These are phyloP conservation scores for Hiodon tergisus DNA, from an alignment of 2,113 vertebrate genomes.

Conservation along the genomic window DNA sequence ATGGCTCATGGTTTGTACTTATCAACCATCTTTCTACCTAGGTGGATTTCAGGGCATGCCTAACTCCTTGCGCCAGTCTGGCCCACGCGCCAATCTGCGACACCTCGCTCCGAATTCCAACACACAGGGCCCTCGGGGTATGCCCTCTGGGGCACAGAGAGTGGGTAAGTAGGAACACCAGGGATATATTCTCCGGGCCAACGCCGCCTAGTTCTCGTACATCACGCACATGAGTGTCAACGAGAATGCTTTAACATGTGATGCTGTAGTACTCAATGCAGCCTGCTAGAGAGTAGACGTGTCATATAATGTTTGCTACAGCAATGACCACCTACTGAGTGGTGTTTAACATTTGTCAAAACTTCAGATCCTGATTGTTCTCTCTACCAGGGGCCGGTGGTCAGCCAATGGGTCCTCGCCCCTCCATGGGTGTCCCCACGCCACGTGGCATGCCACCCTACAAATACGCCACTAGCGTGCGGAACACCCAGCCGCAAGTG, in stretches of 20 bases:
- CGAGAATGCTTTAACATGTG: too few relatives aligned
- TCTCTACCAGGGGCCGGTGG: conserved; percentile 53
- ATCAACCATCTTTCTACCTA: conserved; percentile 18
- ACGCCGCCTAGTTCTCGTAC: too few relatives aligned
- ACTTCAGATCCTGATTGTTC: conserved; percentile 24
- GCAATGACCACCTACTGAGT: conserved; percentile 12
- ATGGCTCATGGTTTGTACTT: background rate
- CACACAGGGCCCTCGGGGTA: conserved; percentile 78
- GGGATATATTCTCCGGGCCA: background rate
- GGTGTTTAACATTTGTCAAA: conserved; percentile 43
- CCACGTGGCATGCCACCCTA: conserved; percentile 86
- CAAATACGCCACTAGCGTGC: conserved; percentile 83
- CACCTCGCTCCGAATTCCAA: conserved; percentile 75
- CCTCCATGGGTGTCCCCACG: conserved; percentile 70
- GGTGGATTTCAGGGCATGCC: conserved; percentile 88
- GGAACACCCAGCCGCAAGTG: conserved; percentile 80
- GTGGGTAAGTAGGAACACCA: conserved; percentile 63
- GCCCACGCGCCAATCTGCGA: conserved; percentile 80
- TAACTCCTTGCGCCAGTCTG: conserved; percentile 84
- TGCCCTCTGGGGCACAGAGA: conserved; percentile 72
- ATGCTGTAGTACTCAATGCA: too few relatives aligned
- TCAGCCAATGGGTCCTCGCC: conserved; percentile 76
- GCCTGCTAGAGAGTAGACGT: background rate
- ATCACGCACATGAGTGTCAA: too few relatives aligned
- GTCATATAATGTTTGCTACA: background rate